Evolutionary conservation across 1,140 invertebrate species (phyloP), one percentile per base, ranked within the genome.

Genomic region (Bicyclus anynana): DNA sequence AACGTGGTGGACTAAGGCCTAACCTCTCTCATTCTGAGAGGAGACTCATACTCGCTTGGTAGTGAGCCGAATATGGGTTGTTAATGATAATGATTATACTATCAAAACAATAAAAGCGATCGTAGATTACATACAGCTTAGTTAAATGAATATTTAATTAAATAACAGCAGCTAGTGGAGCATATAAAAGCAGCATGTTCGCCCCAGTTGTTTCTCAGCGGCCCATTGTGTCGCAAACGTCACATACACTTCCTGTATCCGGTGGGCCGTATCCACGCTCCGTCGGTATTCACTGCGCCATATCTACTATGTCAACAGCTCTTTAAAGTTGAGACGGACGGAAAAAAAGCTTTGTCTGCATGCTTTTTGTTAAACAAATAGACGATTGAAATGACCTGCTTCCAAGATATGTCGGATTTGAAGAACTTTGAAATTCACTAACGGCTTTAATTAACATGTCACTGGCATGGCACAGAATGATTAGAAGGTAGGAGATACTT

Each of bases 171-270:
- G 1, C 40, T 3, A 44, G 6, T 12, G 20, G 40, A 20, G 16
- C 20, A 20, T 18, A 44, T 44, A 44, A 44, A 44, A 44, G 40
- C 40, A 44, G 20, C 40, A 44, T 44, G 40, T 44, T 44, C 40
- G 44, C 44, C n/a, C 20, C 21, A 47, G 44, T 47, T 27, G 44
- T 27, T 47, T 47, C 23, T 13, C 44, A 26, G 44, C 40, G 18
- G 17, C 17, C 44, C 9, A 47, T 47, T 47, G 44, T 47, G 44
- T 27, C 6, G 20, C n/a, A 26, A 47, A 26, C 44, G 44, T 47
- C 44, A 47, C 21, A 47, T 47, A 23, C 44, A 47, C 23, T 27
- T 47, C 44, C 44, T 23, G 44, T 27, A 14, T 47, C 44, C 44
- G 44, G 20, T 14, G 14, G 44, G 21, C 21, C 21, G 21, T n/a